Evolutionary conservation across 1,140 invertebrate genomes (phyloP), one percentile per base, ranked within the genome.

Genomic region (Drosophila nasuta): DNA sequence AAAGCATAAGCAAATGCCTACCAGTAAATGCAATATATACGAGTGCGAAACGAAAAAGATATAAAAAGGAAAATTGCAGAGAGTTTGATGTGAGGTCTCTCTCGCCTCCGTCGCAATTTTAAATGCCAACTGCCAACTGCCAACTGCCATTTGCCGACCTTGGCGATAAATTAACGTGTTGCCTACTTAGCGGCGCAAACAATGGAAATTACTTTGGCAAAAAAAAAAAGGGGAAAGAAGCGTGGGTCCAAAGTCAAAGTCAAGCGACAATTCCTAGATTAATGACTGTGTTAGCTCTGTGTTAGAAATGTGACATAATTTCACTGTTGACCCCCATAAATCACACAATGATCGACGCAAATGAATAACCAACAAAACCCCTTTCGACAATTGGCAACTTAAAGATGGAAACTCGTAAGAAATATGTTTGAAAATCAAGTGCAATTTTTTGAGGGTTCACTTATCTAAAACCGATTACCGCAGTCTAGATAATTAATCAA

Each of bases 41-140:
- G 33, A 8, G 3, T 1, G 33, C 1, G 10, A 10, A 3, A 6
- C 15, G 6, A 5, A 17, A 57, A 41, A 38, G 15, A 25, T 28
- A 69, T 58, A 45, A 69, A 69, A 69, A 51, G 5, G 25, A 28
- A 64, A 52, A 43, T 54, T 45, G 52, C 15, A 25, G 3, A 48
- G 48, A 45, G 25, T 57, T 65, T 67, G 30, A 64, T 64, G 57
- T 25, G 46, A 38, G 46, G 5, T 51, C 28, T 25, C 6, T 30
- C 49, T 54, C 33, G 51, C 20, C 8, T 7, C 10, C 3, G 5
- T 48, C 11, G 20, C 28, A 17, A 57, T 30, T 66, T 35, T 33
- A 67, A 67, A 57, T 57, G 52, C 15, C 52, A 56, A 35, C 64
- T 57, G 52, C 11, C 52, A 56, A 35, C 64, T 57, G 52, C 11